Conservation (phyloP, 1,140 invertebrate genomes). For the Zaprionus vittiger region DNA sequence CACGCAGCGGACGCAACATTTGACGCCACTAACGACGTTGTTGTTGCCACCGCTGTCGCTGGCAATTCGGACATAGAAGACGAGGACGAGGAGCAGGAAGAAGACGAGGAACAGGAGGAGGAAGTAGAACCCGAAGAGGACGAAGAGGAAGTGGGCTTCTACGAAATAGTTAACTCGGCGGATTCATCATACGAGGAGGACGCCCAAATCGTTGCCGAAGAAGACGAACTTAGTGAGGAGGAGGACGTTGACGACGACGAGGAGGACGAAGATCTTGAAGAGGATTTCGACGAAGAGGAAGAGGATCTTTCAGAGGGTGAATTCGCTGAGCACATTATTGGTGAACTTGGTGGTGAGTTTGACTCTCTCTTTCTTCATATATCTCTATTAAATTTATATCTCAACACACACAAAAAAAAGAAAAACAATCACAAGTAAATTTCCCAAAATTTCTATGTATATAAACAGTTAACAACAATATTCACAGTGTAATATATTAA, state of each 20-base stretch:
- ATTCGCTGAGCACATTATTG: conserved; percentile 74
- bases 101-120: conserved; percentile 65
- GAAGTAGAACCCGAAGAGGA: conserved; percentile 63
- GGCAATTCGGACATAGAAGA: conserved; percentile 22
- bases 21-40: conserved; percentile 5
- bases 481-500: background rate
- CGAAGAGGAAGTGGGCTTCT: conserved; percentile 69
- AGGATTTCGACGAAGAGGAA: conserved; percentile 72
- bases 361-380: background rate
- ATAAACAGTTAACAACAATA: background rate
- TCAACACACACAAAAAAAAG: background rate
- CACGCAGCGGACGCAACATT: background rate
- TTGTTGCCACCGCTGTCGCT: background rate
- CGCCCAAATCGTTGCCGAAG: conserved; percentile 74
- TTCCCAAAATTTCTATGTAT: conserved; percentile 1
- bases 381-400: background rate
- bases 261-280: conserved; percentile 69
- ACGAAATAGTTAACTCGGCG: conserved; percentile 71
- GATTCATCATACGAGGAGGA: conserved; percentile 76
- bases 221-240: conserved; percentile 76
- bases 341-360: conserved; percentile 77
- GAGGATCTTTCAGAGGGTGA: conserved; percentile 75
- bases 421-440: background rate
- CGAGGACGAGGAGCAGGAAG: conserved; percentile 53
- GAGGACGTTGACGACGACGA: conserved; percentile 74